Evolutionary conservation across 2,797 vertebrate species (phyloP).

Genomic region (Bucorvus abyssinicus): DNA sequence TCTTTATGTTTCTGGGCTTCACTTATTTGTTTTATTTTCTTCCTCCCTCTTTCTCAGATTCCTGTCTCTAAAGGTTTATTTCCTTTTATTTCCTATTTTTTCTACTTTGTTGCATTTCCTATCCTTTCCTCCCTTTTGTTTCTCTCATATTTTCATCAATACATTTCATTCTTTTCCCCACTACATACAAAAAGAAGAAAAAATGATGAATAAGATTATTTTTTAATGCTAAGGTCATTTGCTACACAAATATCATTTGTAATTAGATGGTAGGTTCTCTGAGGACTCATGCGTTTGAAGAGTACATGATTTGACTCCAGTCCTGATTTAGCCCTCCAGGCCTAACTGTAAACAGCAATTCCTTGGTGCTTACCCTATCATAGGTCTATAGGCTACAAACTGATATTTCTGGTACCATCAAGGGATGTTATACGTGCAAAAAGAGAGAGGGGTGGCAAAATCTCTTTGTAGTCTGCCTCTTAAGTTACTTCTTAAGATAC

Average conservation of each 20-base stretch:
- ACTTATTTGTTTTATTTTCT: background rate
- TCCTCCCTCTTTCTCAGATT: background rate
- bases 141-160: background rate
- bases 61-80: background rate
- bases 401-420: background rate
- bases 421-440: background rate
- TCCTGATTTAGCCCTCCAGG: background rate
- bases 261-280: background rate
- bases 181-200: background rate
- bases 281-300: background rate
- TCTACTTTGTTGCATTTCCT: background rate
- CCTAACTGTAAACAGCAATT: background rate
- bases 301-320: background rate
- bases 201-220: background rate
- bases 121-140: rapidly evolving
- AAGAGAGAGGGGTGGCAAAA: background rate
- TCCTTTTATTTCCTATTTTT: background rate
- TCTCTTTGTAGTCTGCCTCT: background rate
- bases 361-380: background rate
- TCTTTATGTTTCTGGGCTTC: background rate
- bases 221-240: background rate
- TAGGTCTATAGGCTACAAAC: background rate
- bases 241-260: background rate
- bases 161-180: rapidly evolving
- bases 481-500: background rate